These are phyloP conservation scores for Latrodectus elegans DNA, from an alignment of 2,888 invertebrate genomes.

Conservation along the genomic window DNA sequence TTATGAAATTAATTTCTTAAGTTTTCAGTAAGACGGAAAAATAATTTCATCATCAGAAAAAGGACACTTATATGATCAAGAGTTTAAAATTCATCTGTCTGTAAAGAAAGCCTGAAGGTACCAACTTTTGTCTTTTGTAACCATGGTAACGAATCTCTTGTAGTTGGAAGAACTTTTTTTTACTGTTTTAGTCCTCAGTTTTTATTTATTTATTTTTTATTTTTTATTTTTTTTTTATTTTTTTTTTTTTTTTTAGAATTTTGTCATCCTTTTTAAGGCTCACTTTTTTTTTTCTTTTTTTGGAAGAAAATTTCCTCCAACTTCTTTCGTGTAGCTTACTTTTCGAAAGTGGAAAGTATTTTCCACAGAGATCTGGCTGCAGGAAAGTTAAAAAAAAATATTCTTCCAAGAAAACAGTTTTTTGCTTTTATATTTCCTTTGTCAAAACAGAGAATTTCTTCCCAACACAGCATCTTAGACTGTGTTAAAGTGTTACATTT, in stretches of 20 bases:
- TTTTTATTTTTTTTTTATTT: too few relatives aligned
- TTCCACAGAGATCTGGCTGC: not conserved
- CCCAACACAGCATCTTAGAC: not conserved
- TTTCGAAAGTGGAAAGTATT: conserved; percentile 48
- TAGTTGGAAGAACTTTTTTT: conserved; percentile 23
- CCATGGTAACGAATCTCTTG: conserved; percentile 47
- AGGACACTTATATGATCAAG: too few relatives aligned
- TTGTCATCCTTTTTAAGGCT: conserved; percentile 8
- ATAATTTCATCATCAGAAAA: too few relatives aligned
- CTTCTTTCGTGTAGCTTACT: conserved; percentile 42
- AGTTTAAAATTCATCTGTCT: conserved; percentile 50
- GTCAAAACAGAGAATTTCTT: conserved; percentile 24
- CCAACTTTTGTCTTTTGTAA: conserved; percentile 59
- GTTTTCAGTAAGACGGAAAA: too few relatives aligned
- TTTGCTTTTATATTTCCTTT: conserved; percentile 20
- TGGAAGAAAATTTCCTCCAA: conserved; percentile 25
- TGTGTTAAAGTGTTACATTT: not conserved
- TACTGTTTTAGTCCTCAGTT: conserved; percentile 14
- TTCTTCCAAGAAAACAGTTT: conserved; percentile 23
- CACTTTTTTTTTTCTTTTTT: conserved; percentile 13
- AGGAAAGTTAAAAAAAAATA: not conserved
- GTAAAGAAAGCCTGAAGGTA: conserved; percentile 31
- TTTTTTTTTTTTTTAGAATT: conserved; percentile 14
- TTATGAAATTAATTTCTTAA: too few relatives aligned
- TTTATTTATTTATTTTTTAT: too few relatives aligned